Evolutionary conservation across 2,888 invertebrate species (phyloP).

Genomic region (Ophonus ardosiacus): DNA sequence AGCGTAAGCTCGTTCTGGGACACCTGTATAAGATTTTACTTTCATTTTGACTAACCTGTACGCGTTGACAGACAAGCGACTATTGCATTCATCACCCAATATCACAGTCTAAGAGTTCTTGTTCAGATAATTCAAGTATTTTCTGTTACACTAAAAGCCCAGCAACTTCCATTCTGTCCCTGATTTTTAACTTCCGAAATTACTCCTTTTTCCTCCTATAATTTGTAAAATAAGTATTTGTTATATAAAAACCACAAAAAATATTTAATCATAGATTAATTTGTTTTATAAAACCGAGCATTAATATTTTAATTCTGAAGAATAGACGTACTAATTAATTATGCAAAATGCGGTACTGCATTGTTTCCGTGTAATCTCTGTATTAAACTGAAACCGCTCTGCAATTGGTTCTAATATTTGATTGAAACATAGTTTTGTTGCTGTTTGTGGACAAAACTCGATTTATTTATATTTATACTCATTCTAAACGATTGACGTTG

Average conservation of each 20-base stretch:
- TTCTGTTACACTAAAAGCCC: slow-evolving; percentile 98
- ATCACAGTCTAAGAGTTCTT: slow-evolving; percentile 98
- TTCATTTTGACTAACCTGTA: slow-evolving; percentile 81
- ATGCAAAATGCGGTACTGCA: not conserved
- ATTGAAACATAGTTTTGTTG: not conserved
- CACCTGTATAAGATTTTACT: too few species aligned
- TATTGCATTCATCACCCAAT: slow-evolving; percentile 94
- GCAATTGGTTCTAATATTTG: not conserved
- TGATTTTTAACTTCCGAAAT: slow-evolving; percentile 95
- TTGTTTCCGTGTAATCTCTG: not conserved
- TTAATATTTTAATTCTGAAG: too few species aligned
- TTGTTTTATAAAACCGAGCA: too few species aligned
- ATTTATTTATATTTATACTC: not conserved
- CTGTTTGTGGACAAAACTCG: not conserved
- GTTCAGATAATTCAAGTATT: slow-evolving; percentile 94
- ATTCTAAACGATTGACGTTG: not conserved
- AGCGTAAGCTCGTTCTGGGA: too few species aligned
- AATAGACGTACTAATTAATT: too few species aligned
- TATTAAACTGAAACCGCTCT: not conserved
- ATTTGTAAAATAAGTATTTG: slow-evolving; percentile 8
- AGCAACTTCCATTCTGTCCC: slow-evolving; percentile 92
- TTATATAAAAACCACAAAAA: too few species aligned
- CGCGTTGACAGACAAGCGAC: slow-evolving; percentile 90
- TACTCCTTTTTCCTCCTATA: slow-evolving; percentile 80
- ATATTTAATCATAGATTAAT: too few species aligned